Base-by-base conservation (phyloP, 2,113 vertebrate genomes). In the Gasterosteus aculeatus region DNA sequence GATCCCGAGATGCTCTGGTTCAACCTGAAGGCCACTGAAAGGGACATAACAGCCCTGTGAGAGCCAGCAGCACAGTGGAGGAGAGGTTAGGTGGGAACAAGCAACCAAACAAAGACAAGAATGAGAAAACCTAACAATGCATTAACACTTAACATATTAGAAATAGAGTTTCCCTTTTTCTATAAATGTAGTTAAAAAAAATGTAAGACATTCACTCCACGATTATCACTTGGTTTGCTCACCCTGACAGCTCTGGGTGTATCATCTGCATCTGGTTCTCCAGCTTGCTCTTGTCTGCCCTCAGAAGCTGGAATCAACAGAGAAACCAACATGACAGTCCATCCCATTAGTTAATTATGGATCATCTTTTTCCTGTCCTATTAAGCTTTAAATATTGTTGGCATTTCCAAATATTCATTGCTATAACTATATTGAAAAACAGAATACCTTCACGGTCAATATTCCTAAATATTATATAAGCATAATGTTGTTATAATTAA, bases 161-260 rank as follows among this genome's bases (percentile, higher is more conserved):
- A 3, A 38, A 38, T 38, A 38, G 35, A 38, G 35, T 38, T 38
- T 38, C 6, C 35, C 35, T 5, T 38, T 38, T 5, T 7, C 35
- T 38, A 38, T 38, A 44, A 3, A 42, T 56, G 31, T 9, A 63
- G 31, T 22, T 54, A 10, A 63, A 62, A 58, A 47, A 54, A 41
- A 18, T 18, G 8, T 35, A 29, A 26, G 6, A 4, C 14, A 3
- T 5, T 33, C 15, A 26, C 22, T 14, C 16, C 5, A 18, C 3
- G 22, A 16, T 4, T 5, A 16, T 65, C 61, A 47, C 22, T 11
- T 79, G 10, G 19, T 16, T 58, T 3, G 94, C 96, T 93, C 81
- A 97, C 96, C 83, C 83, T 1, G 94, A 83, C 44, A 97, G 79
- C 33, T 97, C 95, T 11, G 96, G 97, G 44, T 96, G 94, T 78